A percentile compares a stretch with the other conserved stretches of the same genome.
phyloP scores from a whole-genome alignment of 1,140 invertebrate species.

The Latrodectus geometricus region DNA sequence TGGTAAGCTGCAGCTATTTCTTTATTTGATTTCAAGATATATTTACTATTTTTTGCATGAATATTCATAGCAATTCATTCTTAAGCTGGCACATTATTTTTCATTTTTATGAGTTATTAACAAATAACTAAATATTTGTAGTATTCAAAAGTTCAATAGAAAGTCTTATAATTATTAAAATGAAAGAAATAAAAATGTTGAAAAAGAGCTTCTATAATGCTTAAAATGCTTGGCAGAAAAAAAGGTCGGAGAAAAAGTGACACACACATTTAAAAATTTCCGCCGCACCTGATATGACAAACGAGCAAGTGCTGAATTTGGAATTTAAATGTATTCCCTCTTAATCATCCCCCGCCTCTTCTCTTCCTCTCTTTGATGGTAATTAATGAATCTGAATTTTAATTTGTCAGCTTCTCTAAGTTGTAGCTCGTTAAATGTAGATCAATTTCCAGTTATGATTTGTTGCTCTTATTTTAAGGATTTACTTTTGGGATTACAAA shows the following conservation, averaged over 20 bases:
- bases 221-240: background rate
- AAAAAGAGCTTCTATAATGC: too few species aligned
- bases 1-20: constrained; percentile 72
- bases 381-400: constrained; percentile 58
- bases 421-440: too few species aligned
- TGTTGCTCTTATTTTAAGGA: too few species aligned
- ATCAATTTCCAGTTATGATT: too few species aligned
- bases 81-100: background rate
- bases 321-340: constrained; percentile 53
- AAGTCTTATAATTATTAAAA: too few species aligned
- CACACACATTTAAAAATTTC: constrained; percentile 27
- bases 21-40: background rate
- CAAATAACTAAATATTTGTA: too few species aligned
- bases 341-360: constrained; percentile 33
- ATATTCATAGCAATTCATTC: background rate
- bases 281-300: constrained; percentile 36
- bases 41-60: background rate
- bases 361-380: background rate
- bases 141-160: too few species aligned
- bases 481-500: too few species aligned
- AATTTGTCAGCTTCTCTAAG: constrained; percentile 44
- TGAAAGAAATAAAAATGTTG: too few species aligned
- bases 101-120: background rate
- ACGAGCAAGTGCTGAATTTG: background rate
- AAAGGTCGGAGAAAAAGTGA: background rate